Evolutionary conservation across 2,797 vertebrate species (phyloP).

Genomic region (Sebastes ruberrimus): DNA sequence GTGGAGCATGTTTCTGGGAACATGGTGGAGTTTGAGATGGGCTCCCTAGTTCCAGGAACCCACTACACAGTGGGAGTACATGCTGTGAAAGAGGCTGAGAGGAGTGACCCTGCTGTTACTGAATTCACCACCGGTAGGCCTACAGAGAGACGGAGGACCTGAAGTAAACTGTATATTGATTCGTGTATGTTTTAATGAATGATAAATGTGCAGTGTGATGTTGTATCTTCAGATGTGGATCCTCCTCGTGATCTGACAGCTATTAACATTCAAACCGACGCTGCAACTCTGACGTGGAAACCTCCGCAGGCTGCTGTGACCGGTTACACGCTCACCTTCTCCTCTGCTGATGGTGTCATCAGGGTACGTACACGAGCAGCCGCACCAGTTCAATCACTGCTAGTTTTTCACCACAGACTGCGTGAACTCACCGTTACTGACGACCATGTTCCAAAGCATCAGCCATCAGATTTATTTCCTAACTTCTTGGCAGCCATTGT

Average conservation of each 20-base stretch:
- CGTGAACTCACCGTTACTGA: background rate
- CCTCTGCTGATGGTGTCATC: slow-evolving; percentile 83
- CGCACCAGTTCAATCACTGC: background rate
- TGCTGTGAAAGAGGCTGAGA: slow-evolving; percentile 83
- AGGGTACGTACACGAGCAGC: slow-evolving; percentile 78
- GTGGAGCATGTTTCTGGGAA: slow-evolving; percentile 89
- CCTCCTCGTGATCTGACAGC: slow-evolving; percentile 87
- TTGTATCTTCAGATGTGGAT: slow-evolving; percentile 84
- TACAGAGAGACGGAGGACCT: background rate
- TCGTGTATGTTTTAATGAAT: background rate
- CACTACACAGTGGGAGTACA: slow-evolving; percentile 86
- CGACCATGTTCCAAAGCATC: background rate
- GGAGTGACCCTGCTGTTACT: slow-evolving; percentile 81
- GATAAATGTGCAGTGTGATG: background rate
- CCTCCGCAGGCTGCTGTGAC: slow-evolving; percentile 87
- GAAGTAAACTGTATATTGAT: background rate
- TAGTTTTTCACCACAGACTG: background rate
- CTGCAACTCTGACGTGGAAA: slow-evolving; percentile 88
- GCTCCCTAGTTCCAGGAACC: slow-evolving; percentile 85
- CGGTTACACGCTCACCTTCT: slow-evolving; percentile 88
- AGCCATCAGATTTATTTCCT: background rate
- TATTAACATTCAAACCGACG: slow-evolving; percentile 86
- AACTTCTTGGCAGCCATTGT: background rate
- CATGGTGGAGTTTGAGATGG: slow-evolving; percentile 88
- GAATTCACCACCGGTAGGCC: slow-evolving; percentile 89